Base-by-base conservation (phyloP, 2,888 invertebrate genomes). In the Aromia moschata region DNA sequence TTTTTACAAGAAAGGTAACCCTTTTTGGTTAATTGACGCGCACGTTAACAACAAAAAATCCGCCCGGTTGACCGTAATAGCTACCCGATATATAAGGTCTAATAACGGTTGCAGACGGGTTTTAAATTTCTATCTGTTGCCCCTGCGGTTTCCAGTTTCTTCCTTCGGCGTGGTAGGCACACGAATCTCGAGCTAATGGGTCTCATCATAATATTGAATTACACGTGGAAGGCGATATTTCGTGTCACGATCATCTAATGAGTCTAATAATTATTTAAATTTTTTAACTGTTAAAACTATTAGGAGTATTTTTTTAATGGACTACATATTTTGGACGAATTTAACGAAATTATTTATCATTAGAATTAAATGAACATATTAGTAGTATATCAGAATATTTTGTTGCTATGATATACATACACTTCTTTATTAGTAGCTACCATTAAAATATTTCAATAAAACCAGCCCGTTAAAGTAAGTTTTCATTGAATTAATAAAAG, bases 71-170 rank as follows among this genome's bases (percentile, higher is more conserved):
- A 46, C 46, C 52, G 41, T 25, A 33, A 36, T 15, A 49, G 49
- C 49, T 49, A 52, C 52, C 31, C 41, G 52, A 41, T 30, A 41
- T 40, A 41, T 52, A 40, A 16, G 30, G 17, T 41, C 31, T 30
- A 52, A 52, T 41, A 53, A 67, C 70, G 62, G 68, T 69, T 67
- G 67, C 69, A 72, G 72, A 70, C 72, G 70, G 71, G 72, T 72
- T 69, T 73, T 69, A 63, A 67, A 70, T 73, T 72, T 73, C 72
- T 67, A 70, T n/a, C 70, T 68, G 64, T 64, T 64, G 69, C 58
- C 56, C 59, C 25, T 20, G 2, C 52, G 30, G 40, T 16, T 30
- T 31, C 11, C 17, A 17, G 31, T 25, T 30, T 7, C n/a, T n/a
- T n/a, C n/a, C n/a, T n/a, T n/a, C n/a, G n/a, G n/a, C n/a, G n/a